A percentile compares a stretch with the other conserved stretches of the same genome.
Conservation (phyloP, 2,797 vertebrate genomes). For the Chloroceryle amazona region DNA sequence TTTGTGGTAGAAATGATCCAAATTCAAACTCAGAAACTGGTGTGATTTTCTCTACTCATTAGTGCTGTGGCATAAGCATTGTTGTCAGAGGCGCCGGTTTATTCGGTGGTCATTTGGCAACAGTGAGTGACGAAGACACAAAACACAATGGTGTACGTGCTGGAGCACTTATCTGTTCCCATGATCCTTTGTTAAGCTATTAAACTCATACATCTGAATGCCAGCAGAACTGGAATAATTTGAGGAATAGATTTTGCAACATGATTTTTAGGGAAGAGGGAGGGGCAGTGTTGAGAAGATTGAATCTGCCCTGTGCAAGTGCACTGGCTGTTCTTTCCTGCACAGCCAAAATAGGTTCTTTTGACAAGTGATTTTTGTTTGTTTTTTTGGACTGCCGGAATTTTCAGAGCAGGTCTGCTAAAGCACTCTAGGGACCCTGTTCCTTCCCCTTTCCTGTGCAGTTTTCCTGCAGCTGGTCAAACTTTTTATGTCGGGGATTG, state of each 20-base stretch:
- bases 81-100: not conserved
- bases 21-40: not conserved
- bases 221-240: not conserved
- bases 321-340: not conserved
- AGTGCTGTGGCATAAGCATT: not conserved
- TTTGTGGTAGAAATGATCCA: not conserved
- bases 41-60: conserved; percentile 3
- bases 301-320: not conserved
- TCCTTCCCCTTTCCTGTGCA: not conserved
- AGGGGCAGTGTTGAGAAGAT: not conserved
- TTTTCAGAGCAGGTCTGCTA: not conserved
- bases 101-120: conserved; percentile 42
- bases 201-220: not conserved
- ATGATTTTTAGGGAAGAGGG: not conserved
- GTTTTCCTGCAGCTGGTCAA: not conserved
- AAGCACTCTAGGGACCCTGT: not conserved
- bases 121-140: not conserved
- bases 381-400: not conserved
- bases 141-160: conserved; percentile 35
- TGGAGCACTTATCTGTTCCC: conserved; percentile 14
- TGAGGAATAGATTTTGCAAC: conserved; percentile 6
- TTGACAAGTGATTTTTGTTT: not conserved
- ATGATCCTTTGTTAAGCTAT: conserved; percentile 5
- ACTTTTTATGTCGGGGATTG: not conserved
- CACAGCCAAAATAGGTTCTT: not conserved